phyloP scores from a whole-genome alignment of 2,797 vertebrate genomes.

The Spinus olivaceus region DNA sequence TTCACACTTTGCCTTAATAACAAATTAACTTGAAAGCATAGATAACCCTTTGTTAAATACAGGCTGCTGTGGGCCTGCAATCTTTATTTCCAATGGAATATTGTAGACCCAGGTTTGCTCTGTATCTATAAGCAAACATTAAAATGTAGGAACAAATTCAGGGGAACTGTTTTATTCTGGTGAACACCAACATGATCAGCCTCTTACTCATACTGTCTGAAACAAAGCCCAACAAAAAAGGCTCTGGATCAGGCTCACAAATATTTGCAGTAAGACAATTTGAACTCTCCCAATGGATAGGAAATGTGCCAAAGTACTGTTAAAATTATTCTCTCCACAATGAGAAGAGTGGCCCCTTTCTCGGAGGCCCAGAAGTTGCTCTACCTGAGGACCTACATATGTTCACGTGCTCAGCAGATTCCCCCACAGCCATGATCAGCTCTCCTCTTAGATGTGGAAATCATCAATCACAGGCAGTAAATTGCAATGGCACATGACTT shows the following conservation, averaged over 20 bases:
- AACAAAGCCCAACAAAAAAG: background rate
- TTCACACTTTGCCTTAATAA: background rate
- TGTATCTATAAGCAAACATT: background rate
- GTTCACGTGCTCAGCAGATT: fast-evolving
- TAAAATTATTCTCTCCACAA: background rate
- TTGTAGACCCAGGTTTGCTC: background rate
- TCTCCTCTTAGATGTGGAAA: background rate
- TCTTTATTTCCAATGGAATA: background rate
- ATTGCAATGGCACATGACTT: background rate
- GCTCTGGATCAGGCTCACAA: background rate
- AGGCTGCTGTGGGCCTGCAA: background rate
- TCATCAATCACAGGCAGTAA: background rate
- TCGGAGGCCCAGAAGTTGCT: background rate
- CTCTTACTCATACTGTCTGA: background rate
- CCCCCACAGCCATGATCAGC: background rate
- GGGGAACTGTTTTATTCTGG: background rate
- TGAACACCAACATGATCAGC: background rate
- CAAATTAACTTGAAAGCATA: background rate
- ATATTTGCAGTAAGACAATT: slow-evolving; percentile 1
- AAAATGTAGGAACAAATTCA: background rate
- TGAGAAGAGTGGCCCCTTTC: fast-evolving
- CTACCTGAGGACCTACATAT: background rate
- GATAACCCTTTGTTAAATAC: background rate
- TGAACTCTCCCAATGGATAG: background rate
- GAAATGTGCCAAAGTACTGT: background rate